phyloP scores from a whole-genome alignment of 2,113 vertebrate species.

The Orientallactaga bullata region DNA sequence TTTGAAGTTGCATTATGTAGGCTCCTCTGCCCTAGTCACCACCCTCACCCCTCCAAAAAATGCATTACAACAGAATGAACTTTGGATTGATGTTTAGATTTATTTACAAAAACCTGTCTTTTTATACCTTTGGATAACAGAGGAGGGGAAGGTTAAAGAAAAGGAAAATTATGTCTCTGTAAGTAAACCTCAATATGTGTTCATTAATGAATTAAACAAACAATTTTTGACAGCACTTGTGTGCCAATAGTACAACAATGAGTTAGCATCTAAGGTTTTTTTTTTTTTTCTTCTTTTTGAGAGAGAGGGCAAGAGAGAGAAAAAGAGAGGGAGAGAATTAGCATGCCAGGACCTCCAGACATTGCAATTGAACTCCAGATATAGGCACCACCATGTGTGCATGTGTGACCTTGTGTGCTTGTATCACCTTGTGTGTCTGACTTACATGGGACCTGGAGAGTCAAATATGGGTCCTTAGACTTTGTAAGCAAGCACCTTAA shows the following conservation, averaged over 20 bases:
- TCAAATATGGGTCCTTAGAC: neutral
- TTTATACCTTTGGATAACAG: neutral
- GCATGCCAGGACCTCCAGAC: too few species aligned
- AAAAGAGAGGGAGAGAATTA: neutral
- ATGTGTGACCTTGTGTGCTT: too few species aligned
- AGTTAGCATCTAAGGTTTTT: neutral
- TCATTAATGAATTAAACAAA: neutral
- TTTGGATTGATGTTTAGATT: neutral
- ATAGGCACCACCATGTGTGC: too few species aligned
- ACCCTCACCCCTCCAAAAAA: neutral
- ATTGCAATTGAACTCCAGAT: too few species aligned
- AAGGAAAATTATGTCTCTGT: neutral
- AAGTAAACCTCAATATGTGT: neutral
- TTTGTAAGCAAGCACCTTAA: neutral
- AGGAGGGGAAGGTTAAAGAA: neutral
- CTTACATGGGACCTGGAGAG: neutral
- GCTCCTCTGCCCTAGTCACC: neutral
- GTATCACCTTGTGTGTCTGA: too few species aligned
- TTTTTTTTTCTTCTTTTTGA: too few species aligned
- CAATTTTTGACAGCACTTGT: neutral
- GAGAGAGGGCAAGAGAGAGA: too few species aligned
- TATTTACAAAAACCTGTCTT: neutral
- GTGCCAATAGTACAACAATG: neutral
- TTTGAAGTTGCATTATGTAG: constrained; percentile 11
- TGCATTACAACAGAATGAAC: neutral